phyloP scores from a whole-genome alignment of 2,797 vertebrate genomes.

The Pipistrellus pipistrellus region DNA sequence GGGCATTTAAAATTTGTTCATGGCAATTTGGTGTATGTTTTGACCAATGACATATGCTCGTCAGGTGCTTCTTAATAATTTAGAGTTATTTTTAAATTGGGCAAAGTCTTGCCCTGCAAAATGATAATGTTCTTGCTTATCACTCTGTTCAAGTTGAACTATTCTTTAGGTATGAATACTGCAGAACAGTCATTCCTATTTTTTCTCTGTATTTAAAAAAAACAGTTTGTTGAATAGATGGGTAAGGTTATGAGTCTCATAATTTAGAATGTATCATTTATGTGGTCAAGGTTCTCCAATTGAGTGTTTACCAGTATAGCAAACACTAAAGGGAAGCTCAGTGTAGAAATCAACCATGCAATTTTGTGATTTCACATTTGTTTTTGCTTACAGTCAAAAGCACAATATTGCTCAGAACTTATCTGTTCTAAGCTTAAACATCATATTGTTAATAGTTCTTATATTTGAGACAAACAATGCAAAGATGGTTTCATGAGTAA shows the following conservation, averaged over 20 bases:
- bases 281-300: background rate
- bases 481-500: background rate
- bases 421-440: background rate
- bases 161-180: slow-evolving; percentile 52
- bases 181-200: slow-evolving; percentile 32
- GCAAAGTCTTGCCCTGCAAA: slow-evolving; percentile 68
- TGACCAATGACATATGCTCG: slow-evolving; percentile 56
- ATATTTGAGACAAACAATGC: slow-evolving; percentile 38
- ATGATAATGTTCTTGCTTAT: slow-evolving; percentile 55
- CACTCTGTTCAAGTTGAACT: slow-evolving; percentile 49
- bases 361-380: slow-evolving; percentile 58
- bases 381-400: slow-evolving; percentile 53
- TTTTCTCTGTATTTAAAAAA: slow-evolving; percentile 64
- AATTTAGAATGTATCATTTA: slow-evolving; percentile 42
- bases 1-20: slow-evolving; percentile 70
- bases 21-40: slow-evolving; percentile 68
- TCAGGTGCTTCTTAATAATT: slow-evolving; percentile 79
- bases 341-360: background rate
- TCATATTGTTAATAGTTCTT: slow-evolving; percentile 59
- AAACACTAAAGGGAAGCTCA: slow-evolving; percentile 34
- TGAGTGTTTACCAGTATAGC: background rate
- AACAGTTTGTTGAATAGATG: background rate
- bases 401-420: slow-evolving; percentile 14
- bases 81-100: slow-evolving; percentile 71
- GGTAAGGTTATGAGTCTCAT: background rate